Conservation (phyloP, 1,140 invertebrate genomes). For the Mycetomoellerius zeteki region DNA sequence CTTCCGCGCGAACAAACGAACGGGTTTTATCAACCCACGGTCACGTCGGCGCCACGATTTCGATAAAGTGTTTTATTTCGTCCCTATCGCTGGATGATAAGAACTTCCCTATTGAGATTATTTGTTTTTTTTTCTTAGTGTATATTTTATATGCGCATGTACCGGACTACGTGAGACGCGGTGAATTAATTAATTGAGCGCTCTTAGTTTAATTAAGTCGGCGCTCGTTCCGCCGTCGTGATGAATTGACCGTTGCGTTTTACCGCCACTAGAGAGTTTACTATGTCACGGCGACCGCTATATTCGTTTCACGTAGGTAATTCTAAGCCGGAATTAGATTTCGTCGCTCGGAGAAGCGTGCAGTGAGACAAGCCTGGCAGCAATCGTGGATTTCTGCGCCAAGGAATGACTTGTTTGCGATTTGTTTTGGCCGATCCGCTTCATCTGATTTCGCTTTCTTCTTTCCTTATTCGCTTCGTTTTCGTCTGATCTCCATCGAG, state of each 20-base stretch:
- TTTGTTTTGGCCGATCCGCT: conserved; percentile 17
- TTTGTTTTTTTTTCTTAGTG: background rate
- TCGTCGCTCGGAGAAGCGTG: conserved; percentile 59
- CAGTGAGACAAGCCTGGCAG: conserved; percentile 52
- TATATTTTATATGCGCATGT: background rate
- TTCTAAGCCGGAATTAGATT: conserved; percentile 68
- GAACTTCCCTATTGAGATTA: background rate
- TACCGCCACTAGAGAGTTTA: background rate
- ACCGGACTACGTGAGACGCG: background rate
- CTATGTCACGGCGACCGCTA: conserved; percentile 39
- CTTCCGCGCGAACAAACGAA: conserved; percentile 43
- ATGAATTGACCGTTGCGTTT: conserved; percentile 29
- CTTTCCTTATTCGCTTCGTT: too few relatives aligned
- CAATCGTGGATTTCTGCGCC: conserved; percentile 59
- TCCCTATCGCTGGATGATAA: conserved; percentile 63
- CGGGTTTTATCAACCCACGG: conserved; percentile 74
- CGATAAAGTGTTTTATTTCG: conserved; percentile 14
- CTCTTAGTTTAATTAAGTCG: conserved; percentile 40
- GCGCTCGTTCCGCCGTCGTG: background rate
- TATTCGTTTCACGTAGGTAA: conserved; percentile 40
- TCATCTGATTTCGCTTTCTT: background rate
- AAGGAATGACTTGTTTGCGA: conserved; percentile 56
- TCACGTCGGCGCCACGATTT: conserved; percentile 59
- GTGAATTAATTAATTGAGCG: conserved; percentile 15
- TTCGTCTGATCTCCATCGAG: background rate